Base-by-base conservation (phyloP, 2,888 invertebrate genomes). In the Drosophila kambysellisi region DNA sequence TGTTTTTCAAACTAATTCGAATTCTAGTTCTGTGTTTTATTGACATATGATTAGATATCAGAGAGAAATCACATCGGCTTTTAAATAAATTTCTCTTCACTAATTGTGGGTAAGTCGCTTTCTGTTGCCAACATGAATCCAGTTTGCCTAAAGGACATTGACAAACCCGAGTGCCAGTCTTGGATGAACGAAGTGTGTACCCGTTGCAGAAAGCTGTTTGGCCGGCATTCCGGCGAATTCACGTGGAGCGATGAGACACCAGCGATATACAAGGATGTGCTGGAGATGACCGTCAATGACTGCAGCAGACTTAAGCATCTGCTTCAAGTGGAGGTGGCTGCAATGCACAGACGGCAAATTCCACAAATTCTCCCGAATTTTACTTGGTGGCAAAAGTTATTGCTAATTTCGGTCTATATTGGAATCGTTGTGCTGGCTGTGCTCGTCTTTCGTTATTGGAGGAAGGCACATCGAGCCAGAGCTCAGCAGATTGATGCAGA, bases 131-230 rank as follows among this genome's bases (percentile, higher is more conserved):
- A 32, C 25, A 83, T 87, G 91, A 82, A 90, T 76, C 81, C 84
- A 33, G 61, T 54, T 59, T 84, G 89, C 60, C 46, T 64, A 29
- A 39, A 37, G 41, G 66, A 89, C 43, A 72, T 88, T 20, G 46
- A 63, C 20, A 61, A 33, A 20, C 20, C 60, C 4, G 74, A 74
- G 53, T 84, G 84, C 56, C 88, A 89, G 48, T 29, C 32, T 4
- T 84, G 90, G 84, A 88, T 84, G 90, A 53, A 11, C 7, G 48
- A 58, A 2, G 90, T 89, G 0, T 82, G 50, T 20, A 57, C 39
- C 5, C 71, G 39, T 41, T 84, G 84, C 51, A 46, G 72, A 3
- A 56, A 84, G 3, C 68, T 82, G 17, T 75, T 76, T 30, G 37
- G 20, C 7, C 29, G 20, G 0, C 54, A 61, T 29, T 17, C 50